Base-by-base conservation (phyloP, 2,113 vertebrate genomes). In the Condylura cristata region DNA sequence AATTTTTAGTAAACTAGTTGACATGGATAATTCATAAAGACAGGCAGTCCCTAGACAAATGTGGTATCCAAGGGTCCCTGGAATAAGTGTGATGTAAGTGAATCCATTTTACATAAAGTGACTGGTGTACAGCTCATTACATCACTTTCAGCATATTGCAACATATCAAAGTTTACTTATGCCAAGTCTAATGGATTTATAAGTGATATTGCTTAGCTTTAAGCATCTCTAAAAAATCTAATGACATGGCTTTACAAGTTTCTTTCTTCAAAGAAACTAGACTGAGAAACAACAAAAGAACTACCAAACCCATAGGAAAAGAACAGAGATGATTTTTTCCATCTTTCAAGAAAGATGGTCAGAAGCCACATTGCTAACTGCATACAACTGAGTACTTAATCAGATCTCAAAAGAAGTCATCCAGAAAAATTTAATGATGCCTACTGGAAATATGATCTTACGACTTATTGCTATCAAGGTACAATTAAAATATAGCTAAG, bases 1-100 rank as follows among this genome's bases (percentile, higher is more conserved):
- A 28, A 82, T 32, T 76, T 94, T 88, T 91, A 85, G 58, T 68
- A 82, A 46, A 61, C 20, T 44, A n/a, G 39, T 76, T 65, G 61
- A 48, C 46, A 46, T 1, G 18, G 22, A 66, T 7, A 6, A 51
- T 46, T 90, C 39, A 44, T 24, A n/a, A n/a, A 8, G 8, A 46
- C 32, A 14, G 51, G 60, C 34, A 9, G 34, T 61, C 46, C 9
- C 39, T 48, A 84, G 53, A 85, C 39, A 46, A 91, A 34, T 7
- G 10, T 6, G 10, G 70, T 1, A 44, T 26, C 44, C 74, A 37
- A 48, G 66, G 22, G 51, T 26, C 41, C 56, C 26, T 63, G 30
- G 12, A 60, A 30, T 39, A 37, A 32, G 8, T 0, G 0, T 51
- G 18, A 58, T n/a, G 2, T 34, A 85, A 89, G 48, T 20, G 51